Conservation (phyloP, 1,140 invertebrate genomes). For the Brachionus rubens region DNA sequence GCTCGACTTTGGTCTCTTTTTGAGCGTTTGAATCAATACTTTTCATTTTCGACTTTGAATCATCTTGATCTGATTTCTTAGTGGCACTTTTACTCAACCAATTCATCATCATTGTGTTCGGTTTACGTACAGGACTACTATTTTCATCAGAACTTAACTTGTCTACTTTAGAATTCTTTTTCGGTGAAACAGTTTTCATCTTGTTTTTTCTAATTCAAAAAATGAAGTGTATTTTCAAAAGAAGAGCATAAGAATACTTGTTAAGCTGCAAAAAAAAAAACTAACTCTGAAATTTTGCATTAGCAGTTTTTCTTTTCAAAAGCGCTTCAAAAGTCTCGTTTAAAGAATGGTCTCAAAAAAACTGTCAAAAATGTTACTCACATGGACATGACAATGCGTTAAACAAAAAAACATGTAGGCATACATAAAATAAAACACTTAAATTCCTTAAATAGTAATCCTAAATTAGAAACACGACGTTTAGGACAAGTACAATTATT, state of each 20-base stretch:
- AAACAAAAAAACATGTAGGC: neutral
- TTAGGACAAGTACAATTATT: constrained; percentile 2
- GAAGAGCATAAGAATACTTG: neutral
- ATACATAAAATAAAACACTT: neutral
- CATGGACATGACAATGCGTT: no score
- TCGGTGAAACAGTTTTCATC: neutral
- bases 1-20: neutral
- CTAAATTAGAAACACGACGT: neutral
- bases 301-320: no score
- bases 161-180: neutral
- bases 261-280: neutral
- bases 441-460: neutral
- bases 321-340: no score
- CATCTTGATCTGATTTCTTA: neutral
- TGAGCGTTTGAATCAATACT: neutral
- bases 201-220: neutral
- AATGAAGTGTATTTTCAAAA: neutral
- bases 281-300: no score
- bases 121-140: constrained; percentile 7
- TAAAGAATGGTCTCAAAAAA: no score
- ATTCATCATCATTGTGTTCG: constrained; percentile 26
- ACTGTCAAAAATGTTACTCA: no score
- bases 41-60: neutral
- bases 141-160: constrained; percentile 38
- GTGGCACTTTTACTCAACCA: constrained; percentile 15